Base-by-base conservation (phyloP, 2,888 invertebrate genomes). In the Germaria angustata region DNA sequence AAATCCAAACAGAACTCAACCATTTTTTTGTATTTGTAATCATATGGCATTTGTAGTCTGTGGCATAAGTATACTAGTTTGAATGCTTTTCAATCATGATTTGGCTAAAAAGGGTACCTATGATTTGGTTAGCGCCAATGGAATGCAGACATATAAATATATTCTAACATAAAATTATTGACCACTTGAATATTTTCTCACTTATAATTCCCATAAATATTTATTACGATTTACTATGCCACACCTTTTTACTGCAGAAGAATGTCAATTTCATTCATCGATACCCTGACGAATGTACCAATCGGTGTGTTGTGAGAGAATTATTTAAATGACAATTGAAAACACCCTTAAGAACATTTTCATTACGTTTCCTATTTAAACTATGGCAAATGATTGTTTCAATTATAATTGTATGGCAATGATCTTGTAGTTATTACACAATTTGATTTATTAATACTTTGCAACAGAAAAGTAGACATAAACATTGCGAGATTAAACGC, bases 381-480 rank as follows among this genome's bases (percentile, higher is more conserved):
- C 79, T n/a, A n/a, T 15, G n/a, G 4, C 22, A 28, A 15, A 6
- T 24, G 36, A 36, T 11, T 22, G 20, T 61, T 51, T 51, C 53
- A 66, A 71, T 75, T 57, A 28, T 20, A 79, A 41, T 72, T 51
- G n/a, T 53, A 75, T 82, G 82, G 79, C 82, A 82, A 41, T 82
- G 82, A 82, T 82, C 82, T 82, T 82, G 82, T 66, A 59, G 57
- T 69, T 11, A 51, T 5, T 17, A 9, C 39, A 13, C 28, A 69
- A 51, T 69, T 81, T 81, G 69, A 81, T 81, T 81, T 81, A 81
- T 78, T 53, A 51, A 59, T 59, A 44, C 20, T 32, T 13, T 71
- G 20, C 17, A 76, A 68, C 34, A 71, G 63, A 46, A 71, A 32
- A 11, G 15, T 7, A 41, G 7, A 34, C 32, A 55, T 28, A 57